phyloP scores from a whole-genome alignment of 2,797 vertebrate genomes.

The Pseudomugil tenellus region DNA sequence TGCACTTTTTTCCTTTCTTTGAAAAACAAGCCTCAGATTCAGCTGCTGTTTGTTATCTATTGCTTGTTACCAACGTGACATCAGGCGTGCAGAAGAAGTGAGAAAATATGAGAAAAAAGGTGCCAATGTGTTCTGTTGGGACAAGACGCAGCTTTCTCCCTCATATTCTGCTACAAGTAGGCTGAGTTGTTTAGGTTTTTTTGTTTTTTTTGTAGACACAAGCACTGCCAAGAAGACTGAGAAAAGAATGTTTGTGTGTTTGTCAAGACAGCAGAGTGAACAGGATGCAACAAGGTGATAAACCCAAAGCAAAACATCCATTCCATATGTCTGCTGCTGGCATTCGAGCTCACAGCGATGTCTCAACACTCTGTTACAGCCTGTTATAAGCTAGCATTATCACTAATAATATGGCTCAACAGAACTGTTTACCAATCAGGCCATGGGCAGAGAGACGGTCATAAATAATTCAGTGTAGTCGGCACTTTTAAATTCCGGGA shows the following conservation, averaged over 20 bases:
- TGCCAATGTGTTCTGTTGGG: constrained; percentile 29
- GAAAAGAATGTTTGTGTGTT: constrained; percentile 28
- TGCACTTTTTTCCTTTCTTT: background rate
- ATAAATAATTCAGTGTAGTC: constrained; percentile 68
- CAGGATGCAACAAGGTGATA: constrained; percentile 29
- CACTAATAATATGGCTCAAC: constrained; percentile 37
- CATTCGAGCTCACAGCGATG: constrained; percentile 16
- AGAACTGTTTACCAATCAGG: constrained; percentile 61
- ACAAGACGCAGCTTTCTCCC: constrained; percentile 5
- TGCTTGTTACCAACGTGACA: constrained; percentile 16
- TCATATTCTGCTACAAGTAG: background rate
- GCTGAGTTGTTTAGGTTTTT: constrained; percentile 18
- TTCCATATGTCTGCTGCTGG: constrained; percentile 39
- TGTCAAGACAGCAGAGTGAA: constrained; percentile 29
- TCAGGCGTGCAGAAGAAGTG: constrained; percentile 16
- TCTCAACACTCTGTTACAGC: constrained; percentile 21
- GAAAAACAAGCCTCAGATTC: constrained; percentile 7
- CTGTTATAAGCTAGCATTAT: constrained; percentile 30
- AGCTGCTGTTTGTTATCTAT: constrained; percentile 26
- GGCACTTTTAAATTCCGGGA: constrained; percentile 66
- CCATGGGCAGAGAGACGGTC: constrained; percentile 47
- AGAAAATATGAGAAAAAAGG: constrained; percentile 10
- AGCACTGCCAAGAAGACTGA: constrained; percentile 19
- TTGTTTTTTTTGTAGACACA: constrained; percentile 9
- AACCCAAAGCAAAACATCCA: constrained; percentile 20